Conservation (phyloP, 2,113 vertebrate species). For the Cebidichthys violaceus region DNA sequence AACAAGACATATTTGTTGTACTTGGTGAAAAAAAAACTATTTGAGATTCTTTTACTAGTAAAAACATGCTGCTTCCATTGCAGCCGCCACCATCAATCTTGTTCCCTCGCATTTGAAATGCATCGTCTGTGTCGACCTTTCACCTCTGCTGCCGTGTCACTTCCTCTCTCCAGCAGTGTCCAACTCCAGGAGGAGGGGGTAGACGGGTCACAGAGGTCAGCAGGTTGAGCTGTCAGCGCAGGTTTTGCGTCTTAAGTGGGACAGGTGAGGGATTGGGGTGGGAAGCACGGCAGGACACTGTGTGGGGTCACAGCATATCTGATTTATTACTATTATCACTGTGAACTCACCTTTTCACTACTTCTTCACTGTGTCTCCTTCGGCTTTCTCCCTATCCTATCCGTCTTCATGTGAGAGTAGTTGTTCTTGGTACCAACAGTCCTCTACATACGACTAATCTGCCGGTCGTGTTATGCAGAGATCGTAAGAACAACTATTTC, state of each 20-base stretch:
- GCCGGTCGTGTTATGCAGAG: neutral
- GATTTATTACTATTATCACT: conserved; percentile 46
- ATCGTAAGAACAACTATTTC: neutral
- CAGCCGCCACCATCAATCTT: conserved; percentile 63
- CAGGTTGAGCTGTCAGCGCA: conserved; percentile 67
- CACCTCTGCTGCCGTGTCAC: conserved; percentile 55
- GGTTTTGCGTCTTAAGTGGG: conserved; percentile 49
- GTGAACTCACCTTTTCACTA: conserved; percentile 9
- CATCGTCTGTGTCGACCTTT: conserved; percentile 57
- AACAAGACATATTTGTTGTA: conserved; percentile 32
- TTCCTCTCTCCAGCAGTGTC: conserved; percentile 61
- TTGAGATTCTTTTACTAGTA: conserved; percentile 61
- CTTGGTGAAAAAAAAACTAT: conserved; percentile 4
- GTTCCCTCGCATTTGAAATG: conserved; percentile 53
- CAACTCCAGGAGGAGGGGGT: conserved; percentile 5
- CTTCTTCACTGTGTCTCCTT: neutral
- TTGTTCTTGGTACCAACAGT: neutral
- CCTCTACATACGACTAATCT: neutral
- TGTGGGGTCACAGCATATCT: conserved; percentile 43
- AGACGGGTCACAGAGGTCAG: conserved; percentile 58
- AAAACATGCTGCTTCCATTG: conserved; percentile 50
- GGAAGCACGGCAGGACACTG: conserved; percentile 12
- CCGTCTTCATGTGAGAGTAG: neutral
- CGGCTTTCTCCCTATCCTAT: neutral
- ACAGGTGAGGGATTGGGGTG: conserved; percentile 27